Evolutionary conservation across 2,888 invertebrate species (phyloP).

Genomic region (Hemithea aestivaria): DNA sequence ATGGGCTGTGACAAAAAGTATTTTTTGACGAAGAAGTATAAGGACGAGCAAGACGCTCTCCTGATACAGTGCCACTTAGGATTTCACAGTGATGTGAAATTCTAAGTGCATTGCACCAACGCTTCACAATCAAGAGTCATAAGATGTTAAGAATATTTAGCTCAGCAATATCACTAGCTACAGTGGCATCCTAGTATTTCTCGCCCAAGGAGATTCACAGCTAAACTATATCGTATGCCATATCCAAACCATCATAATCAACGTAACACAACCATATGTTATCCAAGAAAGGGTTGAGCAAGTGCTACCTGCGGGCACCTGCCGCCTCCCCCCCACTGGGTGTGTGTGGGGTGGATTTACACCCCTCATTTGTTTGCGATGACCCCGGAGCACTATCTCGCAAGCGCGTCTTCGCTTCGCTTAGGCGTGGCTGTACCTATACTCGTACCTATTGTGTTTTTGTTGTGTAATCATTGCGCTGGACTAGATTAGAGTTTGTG

Average conservation of each 20-base stretch:
- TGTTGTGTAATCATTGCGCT: conserved; percentile 22
- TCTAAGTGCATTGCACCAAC: too few species aligned
- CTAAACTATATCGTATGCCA: conserved; percentile 26
- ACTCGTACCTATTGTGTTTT: conserved; percentile 41
- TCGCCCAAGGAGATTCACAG: background rate
- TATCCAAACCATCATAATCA: conserved; percentile 19
- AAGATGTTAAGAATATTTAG: too few species aligned
- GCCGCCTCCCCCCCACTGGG: conserved; percentile 27
- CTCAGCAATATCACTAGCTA: too few species aligned
- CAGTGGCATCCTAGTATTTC: too few species aligned
- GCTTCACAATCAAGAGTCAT: too few species aligned
- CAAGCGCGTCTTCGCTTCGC: conserved; percentile 57
- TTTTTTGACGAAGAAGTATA: too few species aligned
- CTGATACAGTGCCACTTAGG: too few species aligned
- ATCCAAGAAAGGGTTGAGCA: conserved; percentile 75
- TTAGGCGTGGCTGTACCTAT: conserved; percentile 48
- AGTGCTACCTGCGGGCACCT: conserved; percentile 58
- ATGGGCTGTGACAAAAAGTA: too few species aligned
- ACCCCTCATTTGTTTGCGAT: conserved; percentile 84
- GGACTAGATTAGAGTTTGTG: conserved; percentile 17
- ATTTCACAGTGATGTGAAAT: too few species aligned
- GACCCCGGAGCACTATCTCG: conserved; percentile 77
- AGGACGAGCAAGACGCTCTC: too few species aligned
- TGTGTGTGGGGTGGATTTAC: conserved; percentile 74
- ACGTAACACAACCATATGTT: conserved; percentile 58